Evolutionary conservation across 1,140 invertebrate genomes (phyloP).

Genomic region (Monomorium pharaonis): DNA sequence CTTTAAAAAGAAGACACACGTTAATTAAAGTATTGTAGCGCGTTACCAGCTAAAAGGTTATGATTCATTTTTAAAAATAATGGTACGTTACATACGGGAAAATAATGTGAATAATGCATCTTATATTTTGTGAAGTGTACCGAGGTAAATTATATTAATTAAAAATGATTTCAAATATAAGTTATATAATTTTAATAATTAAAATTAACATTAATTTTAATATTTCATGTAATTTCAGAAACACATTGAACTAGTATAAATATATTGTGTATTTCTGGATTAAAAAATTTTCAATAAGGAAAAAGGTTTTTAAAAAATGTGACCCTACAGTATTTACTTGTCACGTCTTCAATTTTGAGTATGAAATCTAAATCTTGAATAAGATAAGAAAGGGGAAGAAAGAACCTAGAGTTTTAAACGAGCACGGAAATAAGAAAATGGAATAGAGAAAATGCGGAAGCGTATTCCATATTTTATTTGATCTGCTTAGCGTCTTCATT

Average conservation of each 20-base stretch:
- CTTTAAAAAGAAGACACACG: constrained; percentile 4
- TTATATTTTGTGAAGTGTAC: background rate
- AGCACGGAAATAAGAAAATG: background rate
- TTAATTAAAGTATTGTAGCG: constrained; percentile 38
- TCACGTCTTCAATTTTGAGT: background rate
- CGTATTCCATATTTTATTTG: constrained; percentile 42
- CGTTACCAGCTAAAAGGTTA: constrained; percentile 21
- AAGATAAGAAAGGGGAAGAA: background rate
- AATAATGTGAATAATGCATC: background rate
- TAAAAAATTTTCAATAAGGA: background rate
- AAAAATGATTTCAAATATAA: background rate
- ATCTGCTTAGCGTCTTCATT: constrained; percentile 31
- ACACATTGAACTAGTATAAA: background rate
- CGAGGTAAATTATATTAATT: background rate
- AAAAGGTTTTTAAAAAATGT: background rate
- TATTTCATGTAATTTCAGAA: no score
- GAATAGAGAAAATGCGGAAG: background rate
- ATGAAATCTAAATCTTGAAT: background rate
- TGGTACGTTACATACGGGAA: background rate
- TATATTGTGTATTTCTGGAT: background rate
- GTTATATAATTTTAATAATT: background rate
- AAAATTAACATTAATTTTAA: no score
- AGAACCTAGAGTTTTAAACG: background rate
- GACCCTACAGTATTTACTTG: background rate
- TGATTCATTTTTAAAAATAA: background rate